These are phyloP conservation scores for Chorisops tibialis DNA, from an alignment of 2,888 invertebrate species.

Conservation along the genomic window DNA sequence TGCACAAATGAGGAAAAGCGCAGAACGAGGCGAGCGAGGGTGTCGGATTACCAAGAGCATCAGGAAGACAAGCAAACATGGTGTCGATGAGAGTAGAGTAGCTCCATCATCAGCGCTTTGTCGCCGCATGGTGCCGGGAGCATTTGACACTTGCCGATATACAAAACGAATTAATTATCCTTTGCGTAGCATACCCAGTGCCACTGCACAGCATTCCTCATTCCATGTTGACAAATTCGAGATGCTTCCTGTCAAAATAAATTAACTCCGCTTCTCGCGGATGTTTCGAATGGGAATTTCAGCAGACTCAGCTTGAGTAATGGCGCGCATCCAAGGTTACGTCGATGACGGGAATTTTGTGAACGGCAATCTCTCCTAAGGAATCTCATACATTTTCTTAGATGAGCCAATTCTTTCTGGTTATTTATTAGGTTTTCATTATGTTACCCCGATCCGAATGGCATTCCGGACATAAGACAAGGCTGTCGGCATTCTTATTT, in stretches of 20 bases:
- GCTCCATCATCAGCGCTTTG: not conserved
- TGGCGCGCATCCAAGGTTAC: slow-evolving; percentile 16
- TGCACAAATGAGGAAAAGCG: not conserved
- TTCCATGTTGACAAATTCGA: slow-evolving; percentile 38
- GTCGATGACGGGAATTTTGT: not conserved
- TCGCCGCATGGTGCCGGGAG: slow-evolving; percentile 8
- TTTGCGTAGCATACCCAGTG: not conserved
- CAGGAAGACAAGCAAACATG: slow-evolving; percentile 7
- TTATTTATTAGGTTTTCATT: not conserved
- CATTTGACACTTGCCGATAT: slow-evolving; percentile 27
- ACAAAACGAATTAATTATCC: slow-evolving; percentile 33
- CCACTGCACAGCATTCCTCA: slow-evolving; percentile 20
- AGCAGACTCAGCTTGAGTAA: slow-evolving; percentile 2
- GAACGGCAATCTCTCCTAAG: not conserved
- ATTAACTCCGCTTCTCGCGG: slow-evolving; percentile 32
- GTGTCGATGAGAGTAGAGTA: slow-evolving; percentile 5
- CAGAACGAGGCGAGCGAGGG: not conserved
- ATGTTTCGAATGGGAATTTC: not conserved
- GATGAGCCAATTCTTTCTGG: not conserved
- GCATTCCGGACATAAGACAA: too few species aligned
- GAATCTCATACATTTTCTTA: not conserved
- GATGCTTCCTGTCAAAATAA: slow-evolving; percentile 38
- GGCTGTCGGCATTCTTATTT: too few species aligned
- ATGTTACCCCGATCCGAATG: not conserved
- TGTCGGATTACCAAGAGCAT: slow-evolving; percentile 13